A percentile compares a stretch with the other conserved stretches of the same genome.
Conservation (phyloP, 1,140 invertebrate genomes). For the Dreissena polymorpha region DNA sequence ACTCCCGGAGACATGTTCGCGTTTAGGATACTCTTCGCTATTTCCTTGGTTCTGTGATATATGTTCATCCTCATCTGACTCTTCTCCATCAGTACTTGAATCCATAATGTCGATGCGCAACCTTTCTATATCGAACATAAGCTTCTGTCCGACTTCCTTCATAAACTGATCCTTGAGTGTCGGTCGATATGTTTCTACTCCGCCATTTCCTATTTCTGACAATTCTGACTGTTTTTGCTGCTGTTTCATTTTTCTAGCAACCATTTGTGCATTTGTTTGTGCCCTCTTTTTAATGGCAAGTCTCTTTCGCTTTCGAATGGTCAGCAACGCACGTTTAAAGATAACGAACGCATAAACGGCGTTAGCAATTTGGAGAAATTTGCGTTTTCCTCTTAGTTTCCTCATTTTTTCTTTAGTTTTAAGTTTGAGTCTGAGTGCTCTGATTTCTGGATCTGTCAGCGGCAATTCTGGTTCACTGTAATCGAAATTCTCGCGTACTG, state of each 20-base stretch:
- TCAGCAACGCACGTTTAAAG: constrained; percentile 32
- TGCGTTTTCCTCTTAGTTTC: constrained; percentile 45
- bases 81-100: neutral
- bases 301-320: constrained; percentile 14
- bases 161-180: constrained; percentile 37
- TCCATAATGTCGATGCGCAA: neutral
- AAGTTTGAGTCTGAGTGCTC: constrained; percentile 46
- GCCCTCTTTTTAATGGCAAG: constrained; percentile 20
- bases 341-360: constrained; percentile 15
- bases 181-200: constrained; percentile 15
- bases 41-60: neutral
- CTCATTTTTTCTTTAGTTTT: constrained; percentile 40
- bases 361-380: constrained; percentile 45
- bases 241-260: constrained; percentile 6
- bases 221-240: constrained; percentile 15
- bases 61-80: neutral
- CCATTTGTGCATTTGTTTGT: constrained; percentile 16
- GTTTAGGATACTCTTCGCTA: neutral
- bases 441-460: constrained; percentile 48
- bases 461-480: neutral
- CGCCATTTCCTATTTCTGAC: neutral
- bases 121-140: constrained; percentile 32
- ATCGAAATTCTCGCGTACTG: constrained; percentile 11
- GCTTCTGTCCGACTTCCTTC: constrained; percentile 31
- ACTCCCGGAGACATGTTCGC: neutral